A percentile compares a stretch with the other conserved stretches of the same genome.
Evolutionary conservation across 2,797 vertebrate species (phyloP).

Genomic region (Pipistrellus kuhlii): DNA sequence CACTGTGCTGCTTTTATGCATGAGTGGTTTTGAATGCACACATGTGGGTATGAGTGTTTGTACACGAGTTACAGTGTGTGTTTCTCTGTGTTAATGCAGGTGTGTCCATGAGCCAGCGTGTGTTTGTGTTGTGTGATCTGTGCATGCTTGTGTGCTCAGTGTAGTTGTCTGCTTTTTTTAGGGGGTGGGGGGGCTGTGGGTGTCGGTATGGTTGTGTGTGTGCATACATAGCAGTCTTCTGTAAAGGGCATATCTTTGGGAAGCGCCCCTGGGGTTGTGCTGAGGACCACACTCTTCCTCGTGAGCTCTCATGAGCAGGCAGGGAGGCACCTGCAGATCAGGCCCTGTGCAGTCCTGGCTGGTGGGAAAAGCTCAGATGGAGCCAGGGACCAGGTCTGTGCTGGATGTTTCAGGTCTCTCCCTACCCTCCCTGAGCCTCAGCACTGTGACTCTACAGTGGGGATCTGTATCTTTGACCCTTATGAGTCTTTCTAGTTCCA

Average conservation of each 20-base stretch:
- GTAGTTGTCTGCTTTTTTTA: not conserved
- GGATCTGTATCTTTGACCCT: not conserved
- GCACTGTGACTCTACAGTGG: not conserved
- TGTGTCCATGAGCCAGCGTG: fast-evolving
- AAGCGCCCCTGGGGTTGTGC: not conserved
- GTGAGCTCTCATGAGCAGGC: not conserved
- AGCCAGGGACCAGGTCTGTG: not conserved
- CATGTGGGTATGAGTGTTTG: not conserved
- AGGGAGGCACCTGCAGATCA: fast-evolving
- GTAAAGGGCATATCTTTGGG: not conserved
- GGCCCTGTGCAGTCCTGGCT: not conserved
- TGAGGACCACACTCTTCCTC: not conserved
- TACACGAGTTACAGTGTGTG: not conserved
- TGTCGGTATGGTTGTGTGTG: not conserved
- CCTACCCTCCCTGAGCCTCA: fast-evolving
- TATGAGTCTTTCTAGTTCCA: not conserved
- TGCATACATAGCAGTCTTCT: not conserved
- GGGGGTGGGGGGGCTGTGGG: no score
- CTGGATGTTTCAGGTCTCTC: fast-evolving
- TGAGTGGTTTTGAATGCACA: not conserved
- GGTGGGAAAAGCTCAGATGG: not conserved
- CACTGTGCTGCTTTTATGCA: not conserved
- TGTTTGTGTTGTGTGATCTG: not conserved
- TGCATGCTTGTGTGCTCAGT: fast-evolving
- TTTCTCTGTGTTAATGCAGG: not conserved